A percentile compares a stretch with the other conserved stretches of the same genome.
These are phyloP conservation scores for Micrasema longulum DNA, from an alignment of 1,140 invertebrate genomes.

Conservation along the genomic window DNA sequence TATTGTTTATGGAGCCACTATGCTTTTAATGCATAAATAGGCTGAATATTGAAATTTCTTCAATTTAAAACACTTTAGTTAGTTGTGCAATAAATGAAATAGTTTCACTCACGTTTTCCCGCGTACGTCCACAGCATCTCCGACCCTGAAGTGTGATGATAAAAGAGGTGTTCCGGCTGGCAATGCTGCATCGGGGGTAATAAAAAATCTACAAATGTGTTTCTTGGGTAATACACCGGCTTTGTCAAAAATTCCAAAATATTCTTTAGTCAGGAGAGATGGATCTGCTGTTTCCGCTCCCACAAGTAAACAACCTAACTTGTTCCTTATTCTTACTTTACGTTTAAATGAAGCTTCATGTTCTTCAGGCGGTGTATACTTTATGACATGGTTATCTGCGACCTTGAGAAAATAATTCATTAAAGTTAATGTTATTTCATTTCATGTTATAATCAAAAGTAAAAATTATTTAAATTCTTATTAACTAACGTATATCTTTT, in stretches of 20 bases:
- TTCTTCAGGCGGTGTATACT: slow-evolving; percentile 88
- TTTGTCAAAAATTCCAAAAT: slow-evolving; percentile 87
- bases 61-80: too few species aligned
- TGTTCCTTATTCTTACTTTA: slow-evolving; percentile 60
- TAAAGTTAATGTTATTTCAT: too few species aligned
- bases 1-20: too few species aligned
- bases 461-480: slow-evolving; percentile 48
- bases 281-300: slow-evolving; percentile 93
- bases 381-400: slow-evolving; percentile 95
- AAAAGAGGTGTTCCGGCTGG: slow-evolving; percentile 90
- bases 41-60: too few species aligned
- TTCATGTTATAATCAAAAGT: not conserved
- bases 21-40: too few species aligned
- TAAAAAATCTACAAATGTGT: slow-evolving; percentile 83
- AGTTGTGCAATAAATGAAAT: too few species aligned
- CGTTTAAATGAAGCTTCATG: slow-evolving; percentile 71
- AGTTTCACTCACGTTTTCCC: slow-evolving; percentile 89
- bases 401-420: slow-evolving; percentile 74
- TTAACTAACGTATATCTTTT: not conserved
- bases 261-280: slow-evolving; percentile 87
- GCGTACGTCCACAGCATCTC: slow-evolving; percentile 90
- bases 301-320: slow-evolving; percentile 82
- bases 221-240: slow-evolving; percentile 92
- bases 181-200: slow-evolving; percentile 89
- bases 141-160: slow-evolving; percentile 91